Percentiles rank a stretch among this genome's conserved stretches.
Evolutionary conservation across 92 coral and sea anemone genomes (phyloP).

Genomic region (Desmophyllum pertusum): DNA sequence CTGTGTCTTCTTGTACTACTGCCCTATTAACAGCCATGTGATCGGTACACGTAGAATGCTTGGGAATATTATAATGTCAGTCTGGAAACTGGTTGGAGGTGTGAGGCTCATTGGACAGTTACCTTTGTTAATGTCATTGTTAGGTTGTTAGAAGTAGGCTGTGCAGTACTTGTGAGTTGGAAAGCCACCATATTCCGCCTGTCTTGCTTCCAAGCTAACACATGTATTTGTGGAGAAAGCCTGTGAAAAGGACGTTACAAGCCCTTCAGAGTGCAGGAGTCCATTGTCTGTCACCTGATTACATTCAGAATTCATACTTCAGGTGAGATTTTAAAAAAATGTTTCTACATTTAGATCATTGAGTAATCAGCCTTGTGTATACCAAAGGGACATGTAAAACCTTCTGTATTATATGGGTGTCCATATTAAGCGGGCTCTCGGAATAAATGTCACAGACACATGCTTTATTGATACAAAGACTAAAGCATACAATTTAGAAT

Average conservation of each 20-base stretch:
- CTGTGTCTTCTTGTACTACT: not conserved
- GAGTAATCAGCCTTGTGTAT: not conserved
- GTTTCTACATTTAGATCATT: not conserved
- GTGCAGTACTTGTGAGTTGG: conserved; percentile 71
- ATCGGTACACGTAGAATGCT: not conserved
- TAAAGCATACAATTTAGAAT: too few species aligned
- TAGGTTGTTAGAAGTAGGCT: conserved; percentile 91
- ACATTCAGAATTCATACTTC: conserved; percentile 91
- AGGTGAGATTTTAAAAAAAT: conserved; percentile 57
- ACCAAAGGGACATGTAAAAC: too few species aligned
- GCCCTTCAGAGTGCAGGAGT: conserved; percentile 73
- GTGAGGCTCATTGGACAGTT: not conserved
- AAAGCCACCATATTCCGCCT: conserved; percentile 63
- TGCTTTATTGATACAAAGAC: too few species aligned
- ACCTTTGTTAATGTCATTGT: not conserved
- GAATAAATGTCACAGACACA: too few species aligned
- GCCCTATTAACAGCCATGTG: not conserved
- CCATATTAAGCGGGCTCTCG: too few species aligned
- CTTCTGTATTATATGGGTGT: too few species aligned
- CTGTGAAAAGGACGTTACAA: conserved; percentile 64
- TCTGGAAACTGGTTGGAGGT: not conserved
- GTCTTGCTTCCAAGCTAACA: conserved; percentile 69
- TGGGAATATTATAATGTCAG: not conserved
- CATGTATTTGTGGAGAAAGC: conserved; percentile 93
- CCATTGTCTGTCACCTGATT: conserved; percentile 83